These are phyloP conservation scores for Drosophila histrio DNA, from an alignment of 2,888 invertebrate genomes.

Conservation along the genomic window DNA sequence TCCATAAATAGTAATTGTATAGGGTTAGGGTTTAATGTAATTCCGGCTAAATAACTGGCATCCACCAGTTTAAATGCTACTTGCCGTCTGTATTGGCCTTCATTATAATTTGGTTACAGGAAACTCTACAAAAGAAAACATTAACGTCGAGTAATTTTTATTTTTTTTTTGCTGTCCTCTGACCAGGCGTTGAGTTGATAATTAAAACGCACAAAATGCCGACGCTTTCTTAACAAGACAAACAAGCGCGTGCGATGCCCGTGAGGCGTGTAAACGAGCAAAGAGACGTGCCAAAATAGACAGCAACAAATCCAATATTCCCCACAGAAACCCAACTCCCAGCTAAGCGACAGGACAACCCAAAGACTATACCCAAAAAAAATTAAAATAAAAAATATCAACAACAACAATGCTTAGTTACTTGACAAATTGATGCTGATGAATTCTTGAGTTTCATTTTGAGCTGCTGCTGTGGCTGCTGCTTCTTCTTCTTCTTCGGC, in stretches of 20 bases:
- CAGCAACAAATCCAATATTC: constrained; percentile 38
- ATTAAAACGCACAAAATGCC: constrained; percentile 69
- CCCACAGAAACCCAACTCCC: constrained; percentile 26
- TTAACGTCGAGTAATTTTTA: not conserved
- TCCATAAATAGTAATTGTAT: not conserved
- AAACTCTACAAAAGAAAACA: constrained; percentile 5
- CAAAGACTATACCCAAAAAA: constrained; percentile 7
- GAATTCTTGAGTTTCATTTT: constrained; percentile 62
- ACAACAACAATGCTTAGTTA: constrained; percentile 48
- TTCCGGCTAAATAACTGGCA: not conserved
- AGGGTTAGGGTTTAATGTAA: not conserved
- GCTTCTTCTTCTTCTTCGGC: not conserved
- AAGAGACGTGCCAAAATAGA: constrained; percentile 69
- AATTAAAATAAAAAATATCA: not conserved
- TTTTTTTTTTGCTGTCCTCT: not conserved
- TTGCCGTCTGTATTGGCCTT: not conserved
- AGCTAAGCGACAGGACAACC: constrained; percentile 4
- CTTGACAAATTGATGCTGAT: constrained; percentile 68
- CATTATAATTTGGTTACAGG: constrained; percentile 13
- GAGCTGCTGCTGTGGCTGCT: constrained; percentile 9
- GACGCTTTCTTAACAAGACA: constrained; percentile 59
- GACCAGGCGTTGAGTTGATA: constrained; percentile 55
- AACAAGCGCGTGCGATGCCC: constrained; percentile 60
- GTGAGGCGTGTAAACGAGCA: constrained; percentile 48
- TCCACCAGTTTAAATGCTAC: not conserved